Conservation (phyloP, 2,888 invertebrate species). For the Macaria notata region DNA sequence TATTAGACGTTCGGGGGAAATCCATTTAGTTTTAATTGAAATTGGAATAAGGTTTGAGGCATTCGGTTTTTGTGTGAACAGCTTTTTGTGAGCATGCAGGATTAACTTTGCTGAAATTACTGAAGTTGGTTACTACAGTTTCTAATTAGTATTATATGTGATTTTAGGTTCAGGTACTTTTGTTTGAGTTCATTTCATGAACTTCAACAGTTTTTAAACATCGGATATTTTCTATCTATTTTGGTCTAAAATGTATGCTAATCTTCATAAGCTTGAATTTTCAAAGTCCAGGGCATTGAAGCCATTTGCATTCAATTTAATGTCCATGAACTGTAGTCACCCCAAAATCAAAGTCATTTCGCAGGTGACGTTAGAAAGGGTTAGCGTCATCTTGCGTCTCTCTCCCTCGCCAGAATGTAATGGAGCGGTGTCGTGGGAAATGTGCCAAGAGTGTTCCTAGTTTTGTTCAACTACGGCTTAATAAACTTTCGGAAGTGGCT, state of each 20-base stretch:
- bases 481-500: slow-evolving; percentile 39
- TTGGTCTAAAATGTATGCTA: too few relatives aligned
- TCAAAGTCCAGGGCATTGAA: too few relatives aligned
- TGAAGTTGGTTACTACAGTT: too few relatives aligned
- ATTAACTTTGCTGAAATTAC: not conserved
- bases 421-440: slow-evolving; percentile 56
- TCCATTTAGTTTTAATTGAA: slow-evolving; percentile 14
- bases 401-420: slow-evolving; percentile 43
- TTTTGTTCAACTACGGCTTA: slow-evolving; percentile 43
- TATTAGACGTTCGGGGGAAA: slow-evolving; percentile 10
- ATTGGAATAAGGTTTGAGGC: slow-evolving; percentile 3
- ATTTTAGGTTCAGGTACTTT: too few relatives aligned
- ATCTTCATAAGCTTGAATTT: too few relatives aligned
- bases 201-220: too few relatives aligned
- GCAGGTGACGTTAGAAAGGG: slow-evolving; percentile 29
- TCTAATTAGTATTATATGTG: too few relatives aligned
- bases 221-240: too few relatives aligned
- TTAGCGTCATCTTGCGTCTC: slow-evolving; percentile 28
- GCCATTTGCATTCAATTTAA: too few relatives aligned
- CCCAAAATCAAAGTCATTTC: slow-evolving; percentile 17
- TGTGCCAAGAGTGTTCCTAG: slow-evolving; percentile 53
- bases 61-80: slow-evolving; percentile 1
- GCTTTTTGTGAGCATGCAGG: not conserved
- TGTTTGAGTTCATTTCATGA: too few relatives aligned
- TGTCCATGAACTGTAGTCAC: slow-evolving; percentile 1